phyloP scores from a whole-genome alignment of 2,797 vertebrate genomes.

The Acanthurus lineatus region DNA sequence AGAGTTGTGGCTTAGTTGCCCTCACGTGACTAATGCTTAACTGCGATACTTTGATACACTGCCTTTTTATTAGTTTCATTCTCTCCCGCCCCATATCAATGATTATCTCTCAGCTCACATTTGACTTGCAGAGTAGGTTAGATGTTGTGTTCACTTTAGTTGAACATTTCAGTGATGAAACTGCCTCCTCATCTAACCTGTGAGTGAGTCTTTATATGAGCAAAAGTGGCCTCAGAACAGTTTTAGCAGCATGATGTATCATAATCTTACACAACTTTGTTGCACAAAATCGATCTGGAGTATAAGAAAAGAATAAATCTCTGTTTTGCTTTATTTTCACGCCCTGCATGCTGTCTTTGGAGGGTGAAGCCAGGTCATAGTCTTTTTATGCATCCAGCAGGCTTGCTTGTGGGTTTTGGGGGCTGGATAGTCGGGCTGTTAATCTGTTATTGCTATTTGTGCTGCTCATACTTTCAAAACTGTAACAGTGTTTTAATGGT shows the following conservation, averaged over 20 bases:
- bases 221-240: constrained; percentile 41
- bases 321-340: constrained; percentile 35
- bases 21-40: constrained; percentile 80
- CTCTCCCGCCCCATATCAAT: constrained; percentile 74
- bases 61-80: constrained; percentile 84
- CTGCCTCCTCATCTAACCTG: constrained; percentile 24
- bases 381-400: constrained; percentile 28
- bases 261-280: constrained; percentile 37
- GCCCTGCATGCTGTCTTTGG: constrained; percentile 24
- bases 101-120: constrained; percentile 74
- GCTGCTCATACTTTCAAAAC: constrained; percentile 48
- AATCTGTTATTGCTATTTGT: constrained; percentile 60
- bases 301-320: constrained; percentile 44
- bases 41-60: constrained; percentile 78
- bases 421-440: constrained; percentile 42
- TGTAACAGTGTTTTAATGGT: constrained; percentile 61
- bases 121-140: constrained; percentile 74
- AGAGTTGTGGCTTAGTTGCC: constrained; percentile 76
- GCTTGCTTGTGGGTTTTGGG: constrained; percentile 22
- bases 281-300: constrained; percentile 46
- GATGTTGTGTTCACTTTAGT: constrained; percentile 67
- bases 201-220: constrained; percentile 51
- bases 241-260: constrained; percentile 36
- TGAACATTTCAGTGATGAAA: constrained; percentile 58
- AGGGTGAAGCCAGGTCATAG: constrained; percentile 37